These are phyloP conservation scores for Rhopalosiphum nymphaeae DNA, from an alignment of 2,888 invertebrate species.

Conservation along the genomic window DNA sequence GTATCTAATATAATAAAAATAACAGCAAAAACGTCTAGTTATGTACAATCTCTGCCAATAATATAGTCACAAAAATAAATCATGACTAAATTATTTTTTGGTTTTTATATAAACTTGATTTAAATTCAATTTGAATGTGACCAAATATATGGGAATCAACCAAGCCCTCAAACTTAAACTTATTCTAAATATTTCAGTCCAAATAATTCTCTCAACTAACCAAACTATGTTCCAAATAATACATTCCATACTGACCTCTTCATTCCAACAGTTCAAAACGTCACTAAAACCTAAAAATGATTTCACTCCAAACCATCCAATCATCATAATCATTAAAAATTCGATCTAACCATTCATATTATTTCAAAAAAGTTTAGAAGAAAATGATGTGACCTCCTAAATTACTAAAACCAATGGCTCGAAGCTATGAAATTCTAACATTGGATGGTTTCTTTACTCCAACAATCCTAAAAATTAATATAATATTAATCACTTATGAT, in stretches of 20 bases:
- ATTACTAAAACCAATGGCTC: not conserved
- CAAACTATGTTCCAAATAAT: not conserved
- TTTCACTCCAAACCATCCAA: not conserved
- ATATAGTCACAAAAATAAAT: not conserved
- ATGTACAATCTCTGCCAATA: not conserved
- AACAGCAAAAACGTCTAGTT: not conserved
- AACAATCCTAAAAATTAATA: not conserved
- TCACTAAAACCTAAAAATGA: not conserved
- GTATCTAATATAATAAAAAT: not conserved
- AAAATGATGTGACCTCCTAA: not conserved
- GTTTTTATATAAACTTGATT: not conserved
- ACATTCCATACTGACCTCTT: not conserved
- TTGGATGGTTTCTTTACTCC: not conserved
- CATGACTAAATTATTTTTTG: not conserved
- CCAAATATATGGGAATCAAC: not conserved
- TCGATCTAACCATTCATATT: not conserved
- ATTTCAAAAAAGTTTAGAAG: not conserved
- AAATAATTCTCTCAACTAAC: not conserved
- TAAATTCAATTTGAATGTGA: not conserved
- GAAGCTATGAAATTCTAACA: not conserved
- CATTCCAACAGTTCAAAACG: not conserved
- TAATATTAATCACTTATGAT: not conserved
- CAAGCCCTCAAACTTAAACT: not conserved
- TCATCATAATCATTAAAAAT: not conserved
- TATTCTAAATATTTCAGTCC: not conserved